These are phyloP conservation scores for Euwallacea similis DNA, from an alignment of 1,140 invertebrate genomes.

Conservation along the genomic window DNA sequence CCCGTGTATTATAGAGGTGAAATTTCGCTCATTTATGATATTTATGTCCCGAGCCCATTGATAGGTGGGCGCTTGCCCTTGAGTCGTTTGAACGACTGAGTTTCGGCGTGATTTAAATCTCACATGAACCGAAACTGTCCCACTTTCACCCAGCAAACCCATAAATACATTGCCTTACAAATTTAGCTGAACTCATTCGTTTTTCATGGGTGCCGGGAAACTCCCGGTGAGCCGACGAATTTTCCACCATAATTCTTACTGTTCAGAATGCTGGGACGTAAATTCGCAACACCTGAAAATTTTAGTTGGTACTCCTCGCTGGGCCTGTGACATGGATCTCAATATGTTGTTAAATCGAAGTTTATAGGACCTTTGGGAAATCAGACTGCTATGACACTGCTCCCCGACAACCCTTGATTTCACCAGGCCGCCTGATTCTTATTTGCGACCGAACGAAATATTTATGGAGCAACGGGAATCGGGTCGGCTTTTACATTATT, in stretches of 20 bases:
- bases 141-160: no score
- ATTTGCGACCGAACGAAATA: slow-evolving; percentile 47
- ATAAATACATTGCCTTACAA: no score
- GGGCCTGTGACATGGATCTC: slow-evolving; percentile 47
- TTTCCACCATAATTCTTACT: slow-evolving; percentile 29
- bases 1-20: no score
- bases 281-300: slow-evolving; percentile 36
- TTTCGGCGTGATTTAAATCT: no score
- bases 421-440: slow-evolving; percentile 46
- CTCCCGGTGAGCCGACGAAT: slow-evolving; percentile 13
- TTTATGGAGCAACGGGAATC: slow-evolving; percentile 46
- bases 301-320: slow-evolving; percentile 20
- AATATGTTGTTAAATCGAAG: slow-evolving; percentile 54
- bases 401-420: slow-evolving; percentile 38
- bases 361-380: slow-evolving; percentile 54
- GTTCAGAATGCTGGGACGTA: slow-evolving; percentile 26
- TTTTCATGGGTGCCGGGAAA: neutral
- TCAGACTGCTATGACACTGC: slow-evolving; percentile 48
- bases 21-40: no score
- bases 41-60: no score
- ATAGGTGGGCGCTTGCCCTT: no score
- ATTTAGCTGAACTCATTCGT: no score
- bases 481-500: slow-evolving; percentile 41
- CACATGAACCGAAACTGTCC: no score
- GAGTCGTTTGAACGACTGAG: no score